Evolutionary conservation across 2,888 invertebrate genomes (phyloP).

Genomic region (Diloba caeruleocephala): DNA sequence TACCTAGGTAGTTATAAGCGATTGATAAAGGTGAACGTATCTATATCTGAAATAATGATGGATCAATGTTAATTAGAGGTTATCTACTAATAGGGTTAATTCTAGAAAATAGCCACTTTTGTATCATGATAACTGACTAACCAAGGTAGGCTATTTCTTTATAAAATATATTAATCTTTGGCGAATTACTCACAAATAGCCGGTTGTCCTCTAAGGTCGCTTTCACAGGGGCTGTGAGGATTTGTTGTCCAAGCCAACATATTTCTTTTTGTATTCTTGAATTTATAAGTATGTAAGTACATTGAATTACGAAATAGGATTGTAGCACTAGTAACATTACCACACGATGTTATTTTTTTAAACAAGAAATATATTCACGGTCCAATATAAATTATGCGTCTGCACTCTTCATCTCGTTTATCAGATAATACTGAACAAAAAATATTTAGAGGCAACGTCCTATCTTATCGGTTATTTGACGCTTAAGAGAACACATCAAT

Average conservation of each 20-base stretch:
- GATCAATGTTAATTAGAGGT: conserved; percentile 1
- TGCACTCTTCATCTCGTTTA: conserved; percentile 42
- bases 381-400: conserved; percentile 9
- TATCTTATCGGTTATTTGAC: conserved; percentile 47
- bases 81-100: neutral
- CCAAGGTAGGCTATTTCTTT: neutral
- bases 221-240: conserved; percentile 6
- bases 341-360: neutral
- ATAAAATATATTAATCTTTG: neutral
- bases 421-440: conserved; percentile 33
- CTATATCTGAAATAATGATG: conserved; percentile 2
- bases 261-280: neutral
- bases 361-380: conserved; percentile 1
- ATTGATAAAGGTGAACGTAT: neutral
- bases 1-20: neutral
- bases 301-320: too few species aligned
- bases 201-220: conserved; percentile 18
- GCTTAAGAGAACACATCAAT: conserved; percentile 12
- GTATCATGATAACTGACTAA: neutral
- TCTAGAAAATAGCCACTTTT: too few species aligned
- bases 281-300: neutral
- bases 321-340: neutral
- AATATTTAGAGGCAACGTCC: conserved; percentile 11
- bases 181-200: conserved; percentile 24
- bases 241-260: conserved; percentile 20